Conservation (phyloP, 2,113 vertebrate species). For the Oncorhynchus nerka region DNA sequence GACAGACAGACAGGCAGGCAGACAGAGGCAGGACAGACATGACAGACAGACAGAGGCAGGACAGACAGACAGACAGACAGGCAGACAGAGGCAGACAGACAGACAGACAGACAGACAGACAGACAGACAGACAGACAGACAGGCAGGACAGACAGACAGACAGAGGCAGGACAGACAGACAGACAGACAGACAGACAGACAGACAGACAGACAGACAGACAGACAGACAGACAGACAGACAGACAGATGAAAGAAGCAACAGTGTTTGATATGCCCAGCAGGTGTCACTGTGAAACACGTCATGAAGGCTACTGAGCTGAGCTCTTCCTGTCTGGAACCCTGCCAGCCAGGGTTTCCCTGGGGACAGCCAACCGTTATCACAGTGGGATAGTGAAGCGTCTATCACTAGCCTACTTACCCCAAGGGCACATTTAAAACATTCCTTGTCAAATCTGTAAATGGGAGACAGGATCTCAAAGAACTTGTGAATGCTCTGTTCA, state of each 20-base stretch:
- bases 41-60: no score
- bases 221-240: not conserved
- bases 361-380: not conserved
- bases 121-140: no score
- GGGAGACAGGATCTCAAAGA: constrained; percentile 95
- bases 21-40: no score
- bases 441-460: constrained; percentile 97
- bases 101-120: no score
- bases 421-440: constrained; percentile 97
- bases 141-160: no score
- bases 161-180: no score
- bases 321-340: not conserved
- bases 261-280: not conserved
- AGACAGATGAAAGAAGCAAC: not conserved
- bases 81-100: no score
- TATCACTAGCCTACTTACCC: constrained; percentile 71
- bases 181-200: no score
- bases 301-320: not conserved
- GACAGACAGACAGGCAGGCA: no score
- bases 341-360: not conserved
- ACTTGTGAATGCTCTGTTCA: constrained; percentile 97
- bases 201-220: no score
- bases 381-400: no score
- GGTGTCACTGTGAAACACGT: not conserved
- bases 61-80: no score